phyloP scores from a whole-genome alignment of 2,797 vertebrate genomes.

The Gobio occitaniae region DNA sequence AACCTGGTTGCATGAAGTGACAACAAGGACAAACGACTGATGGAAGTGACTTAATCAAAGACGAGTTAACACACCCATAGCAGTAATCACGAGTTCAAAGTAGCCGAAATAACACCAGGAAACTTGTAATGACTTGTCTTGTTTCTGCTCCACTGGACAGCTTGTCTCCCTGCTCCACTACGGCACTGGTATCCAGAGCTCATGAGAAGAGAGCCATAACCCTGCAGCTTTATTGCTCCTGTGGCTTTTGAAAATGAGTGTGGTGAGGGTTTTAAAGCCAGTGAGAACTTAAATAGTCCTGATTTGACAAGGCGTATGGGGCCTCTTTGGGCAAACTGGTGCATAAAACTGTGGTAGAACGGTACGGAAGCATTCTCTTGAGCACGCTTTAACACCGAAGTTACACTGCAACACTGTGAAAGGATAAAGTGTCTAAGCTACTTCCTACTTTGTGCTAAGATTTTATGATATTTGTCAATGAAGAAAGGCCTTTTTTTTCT shows the following conservation, averaged over 20 bases:
- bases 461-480: constrained; percentile 18
- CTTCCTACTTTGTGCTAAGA: constrained; percentile 4
- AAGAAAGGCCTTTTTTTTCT: background rate
- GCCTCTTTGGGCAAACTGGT: constrained; percentile 45
- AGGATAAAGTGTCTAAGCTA: constrained; percentile 11
- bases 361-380: constrained; percentile 51
- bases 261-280: constrained; percentile 55
- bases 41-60: constrained; percentile 48
- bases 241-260: constrained; percentile 33
- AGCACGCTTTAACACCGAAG: constrained; percentile 6
- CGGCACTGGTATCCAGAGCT: constrained; percentile 14
- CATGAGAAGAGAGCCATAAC: constrained; percentile 38
- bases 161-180: constrained; percentile 2
- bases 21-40: constrained; percentile 32
- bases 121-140: constrained; percentile 1
- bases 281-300: constrained; percentile 56
- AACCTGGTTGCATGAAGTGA: constrained; percentile 46
- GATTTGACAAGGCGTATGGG: constrained; percentile 50
- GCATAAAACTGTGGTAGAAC: constrained; percentile 44
- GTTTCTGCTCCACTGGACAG: background rate
- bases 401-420: constrained; percentile 2
- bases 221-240: constrained; percentile 52
- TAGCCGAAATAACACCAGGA: constrained; percentile 17
- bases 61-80: constrained; percentile 5
- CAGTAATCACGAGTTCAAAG: constrained; percentile 22